These are phyloP conservation scores for Aporrectodea caliginosa DNA, from an alignment of 1,140 invertebrate species.

Conservation along the genomic window DNA sequence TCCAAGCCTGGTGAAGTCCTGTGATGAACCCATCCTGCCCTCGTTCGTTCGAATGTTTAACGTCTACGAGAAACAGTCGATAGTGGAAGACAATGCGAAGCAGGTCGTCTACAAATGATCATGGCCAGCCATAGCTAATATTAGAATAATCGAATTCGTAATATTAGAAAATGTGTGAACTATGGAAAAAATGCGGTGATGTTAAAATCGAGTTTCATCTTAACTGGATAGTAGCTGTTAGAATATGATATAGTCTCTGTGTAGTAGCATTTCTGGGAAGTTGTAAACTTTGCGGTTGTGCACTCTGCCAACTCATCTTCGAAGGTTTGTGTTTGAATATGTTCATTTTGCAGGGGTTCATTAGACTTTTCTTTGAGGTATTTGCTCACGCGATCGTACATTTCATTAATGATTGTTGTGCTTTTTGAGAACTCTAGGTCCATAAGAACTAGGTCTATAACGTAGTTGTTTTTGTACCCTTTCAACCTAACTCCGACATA, in stretches of 20 bases:
- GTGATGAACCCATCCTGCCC: slow-evolving; percentile 25
- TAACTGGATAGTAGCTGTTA: not conserved
- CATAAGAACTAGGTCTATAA: no score
- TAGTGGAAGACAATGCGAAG: slow-evolving; percentile 17
- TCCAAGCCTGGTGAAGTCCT: slow-evolving; percentile 27
- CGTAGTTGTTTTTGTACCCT: no score
- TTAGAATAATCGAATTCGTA: not conserved
- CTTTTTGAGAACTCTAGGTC: no score
- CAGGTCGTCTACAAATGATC: not conserved
- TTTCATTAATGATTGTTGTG: no score
- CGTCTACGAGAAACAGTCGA: slow-evolving; percentile 18
- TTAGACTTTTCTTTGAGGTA: no score
- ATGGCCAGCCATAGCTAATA: not conserved
- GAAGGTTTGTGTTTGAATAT: no score
- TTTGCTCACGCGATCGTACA: no score
- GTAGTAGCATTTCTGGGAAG: no score
- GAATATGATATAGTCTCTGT: not conserved
- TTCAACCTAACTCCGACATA: no score
- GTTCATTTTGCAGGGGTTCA: no score
- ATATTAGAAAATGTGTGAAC: not conserved
- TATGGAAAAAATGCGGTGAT: not conserved
- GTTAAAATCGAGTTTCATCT: not conserved
- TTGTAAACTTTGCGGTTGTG: no score
- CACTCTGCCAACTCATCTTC: no score
- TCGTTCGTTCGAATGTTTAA: slow-evolving; percentile 30